These are phyloP conservation scores for Tortrix viridana DNA, from an alignment of 2,888 invertebrate genomes.

Conservation along the genomic window DNA sequence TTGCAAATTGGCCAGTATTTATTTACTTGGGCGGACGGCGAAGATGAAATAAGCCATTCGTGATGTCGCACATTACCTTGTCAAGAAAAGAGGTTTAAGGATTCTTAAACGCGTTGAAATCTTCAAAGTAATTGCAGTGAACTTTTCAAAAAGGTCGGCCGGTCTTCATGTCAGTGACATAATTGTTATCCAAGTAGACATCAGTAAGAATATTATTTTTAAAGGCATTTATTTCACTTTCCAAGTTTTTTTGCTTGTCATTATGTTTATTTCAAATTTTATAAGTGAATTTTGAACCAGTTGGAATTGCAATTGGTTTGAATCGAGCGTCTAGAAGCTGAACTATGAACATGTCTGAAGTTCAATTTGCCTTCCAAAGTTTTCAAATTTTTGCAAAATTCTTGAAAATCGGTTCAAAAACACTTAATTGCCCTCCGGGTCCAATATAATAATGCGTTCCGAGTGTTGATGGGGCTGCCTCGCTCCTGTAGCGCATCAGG, in stretches of 20 bases:
- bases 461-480: too few relatives aligned
- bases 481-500: too few relatives aligned
- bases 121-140: conserved; percentile 17
- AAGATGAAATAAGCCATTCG: conserved; percentile 10
- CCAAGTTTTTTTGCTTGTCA: not conserved
- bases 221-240: not conserved
- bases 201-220: not conserved
- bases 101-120: conserved; percentile 16
- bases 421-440: too few relatives aligned
- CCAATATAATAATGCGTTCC: too few relatives aligned
- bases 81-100: conserved; percentile 6
- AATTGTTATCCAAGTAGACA: conserved; percentile 1
- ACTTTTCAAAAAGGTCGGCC: conserved; percentile 22
- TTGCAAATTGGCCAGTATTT: not conserved
- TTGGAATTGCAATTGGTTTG: too few relatives aligned
- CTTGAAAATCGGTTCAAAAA: too few relatives aligned
- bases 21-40: conserved; percentile 6
- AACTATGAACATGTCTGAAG: too few relatives aligned
- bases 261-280: too few relatives aligned
- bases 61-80: conserved; percentile 23
- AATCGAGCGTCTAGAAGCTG: too few relatives aligned
- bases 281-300: too few relatives aligned
- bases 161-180: conserved; percentile 4
- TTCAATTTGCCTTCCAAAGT: too few relatives aligned
- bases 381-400: too few relatives aligned